These are phyloP conservation scores for Phyllotreta striolata DNA, from an alignment of 2,888 invertebrate genomes.

Conservation along the genomic window DNA sequence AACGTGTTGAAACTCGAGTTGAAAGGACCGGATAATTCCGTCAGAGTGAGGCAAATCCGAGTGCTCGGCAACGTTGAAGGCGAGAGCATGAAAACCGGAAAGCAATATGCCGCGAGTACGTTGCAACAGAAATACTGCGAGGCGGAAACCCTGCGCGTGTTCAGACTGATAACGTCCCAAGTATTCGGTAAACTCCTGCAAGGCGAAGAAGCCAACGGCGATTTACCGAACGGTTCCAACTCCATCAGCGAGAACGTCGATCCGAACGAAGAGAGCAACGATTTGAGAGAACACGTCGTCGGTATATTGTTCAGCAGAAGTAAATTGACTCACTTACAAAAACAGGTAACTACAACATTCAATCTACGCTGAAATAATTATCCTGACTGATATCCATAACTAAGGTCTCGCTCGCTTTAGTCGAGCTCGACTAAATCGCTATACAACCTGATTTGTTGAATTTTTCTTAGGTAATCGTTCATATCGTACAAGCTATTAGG, in stretches of 20 bases:
- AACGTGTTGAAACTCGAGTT: slow-evolving; percentile 80
- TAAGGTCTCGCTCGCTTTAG: no score
- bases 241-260: slow-evolving; percentile 59
- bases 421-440: no score
- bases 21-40: slow-evolving; percentile 89
- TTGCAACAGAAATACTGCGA: slow-evolving; percentile 90
- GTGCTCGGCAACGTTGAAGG: slow-evolving; percentile 72
- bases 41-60: slow-evolving; percentile 86
- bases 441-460: not conserved
- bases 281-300: slow-evolving; percentile 92
- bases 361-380: not conserved
- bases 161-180: slow-evolving; percentile 89
- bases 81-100: slow-evolving; percentile 64
- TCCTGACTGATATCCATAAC: no score
- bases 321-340: slow-evolving; percentile 91
- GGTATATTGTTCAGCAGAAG: slow-evolving; percentile 94
- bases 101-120: slow-evolving; percentile 65
- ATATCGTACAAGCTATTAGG: slow-evolving; percentile 89
- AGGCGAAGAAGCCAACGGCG: slow-evolving; percentile 64
- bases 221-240: slow-evolving; percentile 48
- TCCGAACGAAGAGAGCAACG: slow-evolving; percentile 62
- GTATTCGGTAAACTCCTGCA: slow-evolving; percentile 87
- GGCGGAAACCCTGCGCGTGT: slow-evolving; percentile 90
- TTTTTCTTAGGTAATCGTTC: slow-evolving; percentile 76
- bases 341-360: slow-evolving; percentile 70